These are phyloP conservation scores for Thermophis baileyi DNA, from an alignment of 2,113 vertebrate genomes.

Conservation along the genomic window DNA sequence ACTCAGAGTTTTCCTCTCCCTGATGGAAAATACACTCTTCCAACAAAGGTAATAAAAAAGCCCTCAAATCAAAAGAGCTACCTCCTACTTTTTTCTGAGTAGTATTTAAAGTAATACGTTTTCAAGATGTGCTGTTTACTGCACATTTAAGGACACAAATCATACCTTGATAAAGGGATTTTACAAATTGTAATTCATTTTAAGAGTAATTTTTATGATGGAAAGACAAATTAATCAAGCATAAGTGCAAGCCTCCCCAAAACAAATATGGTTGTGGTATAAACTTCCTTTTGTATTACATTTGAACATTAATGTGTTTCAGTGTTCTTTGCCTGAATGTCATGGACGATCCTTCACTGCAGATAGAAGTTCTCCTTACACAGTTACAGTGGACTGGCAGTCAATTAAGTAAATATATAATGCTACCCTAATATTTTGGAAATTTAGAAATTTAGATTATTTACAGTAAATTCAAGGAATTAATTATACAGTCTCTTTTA, in stretches of 20 bases:
- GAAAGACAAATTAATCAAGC: not conserved
- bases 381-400: conserved; percentile 95
- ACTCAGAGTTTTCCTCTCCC: conserved; percentile 78
- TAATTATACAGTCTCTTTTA: not conserved
- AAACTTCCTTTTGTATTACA: not conserved
- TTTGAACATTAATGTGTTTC: conserved; percentile 19
- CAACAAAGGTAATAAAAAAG: conserved; percentile 78
- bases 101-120: not conserved
- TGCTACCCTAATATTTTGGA: not conserved
- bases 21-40: conserved; percentile 86
- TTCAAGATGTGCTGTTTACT: not conserved
- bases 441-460: not conserved
- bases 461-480: not conserved
- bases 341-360: conserved; percentile 81
- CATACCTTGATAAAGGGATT: not conserved
- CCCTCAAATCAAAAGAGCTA: not conserved
- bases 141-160: not conserved
- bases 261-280: not conserved
- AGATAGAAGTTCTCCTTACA: conserved; percentile 85
- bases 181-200: not conserved
- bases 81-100: not conserved
- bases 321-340: conserved; percentile 84
- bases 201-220: not conserved
- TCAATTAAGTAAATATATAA: conserved; percentile 83
- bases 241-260: not conserved